Evolutionary conservation across 53 echinoderm and acorn worm species (phyloP).

Genomic region (Astropecten irregularis): DNA sequence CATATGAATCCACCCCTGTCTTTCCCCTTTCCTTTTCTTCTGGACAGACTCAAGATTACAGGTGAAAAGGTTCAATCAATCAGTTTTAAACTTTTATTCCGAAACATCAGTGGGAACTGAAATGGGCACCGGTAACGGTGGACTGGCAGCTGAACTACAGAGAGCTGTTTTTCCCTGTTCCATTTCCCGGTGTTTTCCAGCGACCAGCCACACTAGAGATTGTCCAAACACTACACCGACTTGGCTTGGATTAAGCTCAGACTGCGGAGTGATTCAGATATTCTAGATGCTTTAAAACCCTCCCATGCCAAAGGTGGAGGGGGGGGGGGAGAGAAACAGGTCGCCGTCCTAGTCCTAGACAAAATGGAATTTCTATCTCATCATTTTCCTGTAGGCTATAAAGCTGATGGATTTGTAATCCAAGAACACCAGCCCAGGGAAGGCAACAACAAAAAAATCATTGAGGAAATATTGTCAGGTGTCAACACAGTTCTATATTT

Average conservation of each 20-base stretch:
- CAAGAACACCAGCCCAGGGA: not conserved
- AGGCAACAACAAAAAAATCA: not conserved
- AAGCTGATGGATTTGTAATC: not conserved
- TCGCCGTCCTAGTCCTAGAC: not conserved
- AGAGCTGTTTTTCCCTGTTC: conserved; percentile 13
- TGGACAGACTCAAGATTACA: no score
- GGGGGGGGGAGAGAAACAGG: not conserved
- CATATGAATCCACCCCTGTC: no score
- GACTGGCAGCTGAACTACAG: conserved; percentile 19
- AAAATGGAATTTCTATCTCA: not conserved
- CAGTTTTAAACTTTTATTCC: no score
- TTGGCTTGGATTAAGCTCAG: conserved; percentile 9
- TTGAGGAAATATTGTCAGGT: not conserved
- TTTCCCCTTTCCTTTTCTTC: no score
- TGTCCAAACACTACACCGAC: conserved; percentile 28
- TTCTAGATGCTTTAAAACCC: not conserved
- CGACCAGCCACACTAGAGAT: conserved; percentile 1
- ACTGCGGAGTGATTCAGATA: not conserved
- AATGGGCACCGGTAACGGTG: not conserved
- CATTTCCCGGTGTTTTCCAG: conserved; percentile 11
- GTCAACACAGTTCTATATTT: not conserved
- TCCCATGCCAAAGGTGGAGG: not conserved
- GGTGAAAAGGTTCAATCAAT: no score
- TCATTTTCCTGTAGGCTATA: not conserved
- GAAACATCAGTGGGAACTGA: conserved; percentile 4